Evolutionary conservation across 2,113 vertebrate species (phyloP).

Genomic region (Psammodynastes pulverulentus): DNA sequence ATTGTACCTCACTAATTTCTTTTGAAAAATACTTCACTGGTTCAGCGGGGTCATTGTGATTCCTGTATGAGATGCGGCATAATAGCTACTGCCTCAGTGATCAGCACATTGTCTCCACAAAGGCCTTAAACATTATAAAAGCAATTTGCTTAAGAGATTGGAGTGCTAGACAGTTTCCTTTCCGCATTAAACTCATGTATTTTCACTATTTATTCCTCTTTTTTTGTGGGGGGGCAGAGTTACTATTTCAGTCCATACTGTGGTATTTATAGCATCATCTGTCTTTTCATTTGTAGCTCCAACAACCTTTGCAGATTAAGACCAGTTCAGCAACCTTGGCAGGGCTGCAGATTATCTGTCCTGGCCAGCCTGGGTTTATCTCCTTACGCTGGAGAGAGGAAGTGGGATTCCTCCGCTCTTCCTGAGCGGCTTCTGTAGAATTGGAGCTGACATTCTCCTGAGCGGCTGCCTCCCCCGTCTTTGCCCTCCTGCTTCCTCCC

Average conservation of each 20-base stretch:
- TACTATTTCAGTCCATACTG: neutral
- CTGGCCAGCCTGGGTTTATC: neutral
- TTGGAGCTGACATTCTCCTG: neutral
- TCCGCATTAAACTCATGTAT: neutral
- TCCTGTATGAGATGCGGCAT: neutral
- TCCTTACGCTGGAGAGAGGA: neutral
- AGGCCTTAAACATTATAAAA: neutral
- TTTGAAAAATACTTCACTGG: neutral
- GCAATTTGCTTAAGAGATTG: neutral
- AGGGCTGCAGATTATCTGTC: neutral
- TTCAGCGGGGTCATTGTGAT: neutral
- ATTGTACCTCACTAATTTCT: neutral
- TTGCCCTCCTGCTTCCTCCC: constrained; percentile 36
- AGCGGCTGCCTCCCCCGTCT: neutral
- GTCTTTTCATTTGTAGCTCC: neutral
- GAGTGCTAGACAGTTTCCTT: neutral
- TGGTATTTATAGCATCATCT: neutral
- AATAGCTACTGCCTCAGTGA: neutral
- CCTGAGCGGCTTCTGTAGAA: constrained; percentile 4
- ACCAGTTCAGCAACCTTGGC: neutral
- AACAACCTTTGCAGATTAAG: neutral
- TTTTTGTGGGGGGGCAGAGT: neutral
- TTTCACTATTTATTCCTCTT: neutral
- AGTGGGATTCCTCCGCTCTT: neutral
- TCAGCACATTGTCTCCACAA: neutral